Base-by-base conservation (phyloP, 2,797 vertebrate genomes). In the Cygnus olor region DNA sequence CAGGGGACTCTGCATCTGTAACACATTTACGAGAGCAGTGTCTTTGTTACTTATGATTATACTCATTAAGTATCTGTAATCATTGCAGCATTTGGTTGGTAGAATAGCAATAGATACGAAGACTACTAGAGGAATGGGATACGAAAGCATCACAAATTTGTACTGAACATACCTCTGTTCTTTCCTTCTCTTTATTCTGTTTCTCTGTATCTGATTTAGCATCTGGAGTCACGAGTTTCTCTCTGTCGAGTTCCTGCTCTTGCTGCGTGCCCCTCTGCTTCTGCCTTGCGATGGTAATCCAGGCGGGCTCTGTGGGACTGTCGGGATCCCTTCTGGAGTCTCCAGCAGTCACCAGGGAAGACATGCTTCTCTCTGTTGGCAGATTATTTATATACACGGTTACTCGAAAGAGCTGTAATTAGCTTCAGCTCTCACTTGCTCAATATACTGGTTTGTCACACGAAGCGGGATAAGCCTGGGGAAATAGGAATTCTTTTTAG, bases 201-300 rank as follows among this genome's bases (percentile, higher is more conserved):
- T 97, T 98, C 85, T 97, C 97, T 27, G 54, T 18, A 38, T 97
- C 97, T 84, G 96, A 61, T 87, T 98, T 96, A 89, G 66, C 25
- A 57, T 94, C 88, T 6, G 74, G 80, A 93, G 97, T 63, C 47
- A 82, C 38, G 13, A 80, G 90, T 45, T 98, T 95, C 83, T 99
- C 98, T 96, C 93, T 98, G 80, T 95, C 95, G 5, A 98, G 96
- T 24, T 98, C 98, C 83, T 98, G 98, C 58, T 97, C 98, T 42
- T 99, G 99, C 18, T 98, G 98, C 47, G 98, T 34, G 51, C 98
- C 98, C 90, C 94, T 98, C 60, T 98, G 98, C 94, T 99, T 99
- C 94, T 99, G 99, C 95, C 98, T 98, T 0, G 98, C 98, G 76
- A 99, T 92, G 69, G 98, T 98, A 97, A 99, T 98, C 99, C 99